A percentile compares a stretch with the other conserved stretches of the same genome.
These are phyloP conservation scores for Cuniculus paca DNA, from an alignment of 2,797 vertebrate genomes.

Conservation along the genomic window DNA sequence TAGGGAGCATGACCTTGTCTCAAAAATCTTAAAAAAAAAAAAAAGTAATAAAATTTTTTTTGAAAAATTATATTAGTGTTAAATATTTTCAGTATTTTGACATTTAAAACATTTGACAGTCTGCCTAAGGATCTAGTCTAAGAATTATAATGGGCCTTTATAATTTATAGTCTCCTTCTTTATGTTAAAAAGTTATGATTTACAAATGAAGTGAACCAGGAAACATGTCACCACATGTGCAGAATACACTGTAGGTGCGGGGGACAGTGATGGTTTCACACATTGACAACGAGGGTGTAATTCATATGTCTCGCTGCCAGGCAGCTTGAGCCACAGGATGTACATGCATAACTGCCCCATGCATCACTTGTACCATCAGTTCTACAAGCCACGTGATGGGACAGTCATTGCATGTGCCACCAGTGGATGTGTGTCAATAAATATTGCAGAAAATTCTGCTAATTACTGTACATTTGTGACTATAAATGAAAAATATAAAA, in stretches of 20 bases:
- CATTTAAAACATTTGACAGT: slow-evolving; percentile 14
- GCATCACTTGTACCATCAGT: background rate
- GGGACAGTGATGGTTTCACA: background rate
- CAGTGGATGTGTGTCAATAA: background rate
- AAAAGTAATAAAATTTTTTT: slow-evolving; percentile 69
- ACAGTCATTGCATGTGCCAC: background rate
- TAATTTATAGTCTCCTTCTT: background rate
- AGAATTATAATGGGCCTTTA: background rate
- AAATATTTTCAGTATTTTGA: slow-evolving; percentile 63
- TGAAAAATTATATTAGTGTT: slow-evolving; percentile 29
- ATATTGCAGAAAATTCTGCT: background rate
- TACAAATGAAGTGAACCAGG: slow-evolving; percentile 1
- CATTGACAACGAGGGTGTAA: background rate
- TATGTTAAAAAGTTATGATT: slow-evolving; percentile 40
- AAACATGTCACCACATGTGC: background rate
- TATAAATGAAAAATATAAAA: background rate
- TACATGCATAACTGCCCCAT: background rate
- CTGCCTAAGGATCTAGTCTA: background rate
- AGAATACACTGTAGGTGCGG: background rate
- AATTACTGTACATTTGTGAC: slow-evolving; percentile 30
- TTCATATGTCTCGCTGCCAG: background rate
- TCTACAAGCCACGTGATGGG: background rate
- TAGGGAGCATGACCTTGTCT: background rate
- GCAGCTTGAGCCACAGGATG: background rate
- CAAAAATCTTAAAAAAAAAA: background rate